Evolutionary conservation across 1,140 invertebrate genomes (phyloP).

Genomic region (Drosophila pectinifera): DNA sequence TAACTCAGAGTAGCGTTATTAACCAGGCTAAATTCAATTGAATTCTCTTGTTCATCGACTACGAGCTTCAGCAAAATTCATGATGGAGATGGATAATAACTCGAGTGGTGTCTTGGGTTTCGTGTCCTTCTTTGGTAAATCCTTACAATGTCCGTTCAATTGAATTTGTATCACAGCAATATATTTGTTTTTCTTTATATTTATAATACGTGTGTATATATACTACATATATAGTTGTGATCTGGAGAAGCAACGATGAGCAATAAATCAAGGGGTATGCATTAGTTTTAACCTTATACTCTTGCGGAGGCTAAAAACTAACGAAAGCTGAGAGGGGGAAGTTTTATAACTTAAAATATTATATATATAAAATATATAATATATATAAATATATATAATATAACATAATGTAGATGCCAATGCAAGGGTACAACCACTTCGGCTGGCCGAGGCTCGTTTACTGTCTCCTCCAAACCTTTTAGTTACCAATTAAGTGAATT

Average conservation of each 20-base stretch:
- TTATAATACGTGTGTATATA: constrained; percentile 41
- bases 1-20: constrained; percentile 22
- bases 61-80: constrained; percentile 62
- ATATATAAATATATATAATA: no score
- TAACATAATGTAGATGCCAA: no score
- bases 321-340: background rate
- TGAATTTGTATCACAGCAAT: constrained; percentile 84
- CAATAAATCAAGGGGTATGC: constrained; percentile 17
- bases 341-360: background rate
- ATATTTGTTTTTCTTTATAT: constrained; percentile 67
- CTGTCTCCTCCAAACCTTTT: background rate
- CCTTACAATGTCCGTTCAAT: constrained; percentile 76
- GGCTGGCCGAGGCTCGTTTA: no score
- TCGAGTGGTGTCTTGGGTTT: constrained; percentile 24
- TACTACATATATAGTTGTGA: constrained; percentile 20
- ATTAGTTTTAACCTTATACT: background rate
- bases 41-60: constrained; percentile 11
- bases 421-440: no score
- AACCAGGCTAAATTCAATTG: constrained; percentile 37
- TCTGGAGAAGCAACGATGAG: constrained; percentile 34
- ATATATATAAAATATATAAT: background rate
- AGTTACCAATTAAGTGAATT: no score
- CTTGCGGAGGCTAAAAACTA: constrained; percentile 4
- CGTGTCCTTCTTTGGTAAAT: constrained; percentile 54
- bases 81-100: constrained; percentile 34